Conservation (phyloP, 2,888 invertebrate species). For the Drosophila hamatofila region DNA sequence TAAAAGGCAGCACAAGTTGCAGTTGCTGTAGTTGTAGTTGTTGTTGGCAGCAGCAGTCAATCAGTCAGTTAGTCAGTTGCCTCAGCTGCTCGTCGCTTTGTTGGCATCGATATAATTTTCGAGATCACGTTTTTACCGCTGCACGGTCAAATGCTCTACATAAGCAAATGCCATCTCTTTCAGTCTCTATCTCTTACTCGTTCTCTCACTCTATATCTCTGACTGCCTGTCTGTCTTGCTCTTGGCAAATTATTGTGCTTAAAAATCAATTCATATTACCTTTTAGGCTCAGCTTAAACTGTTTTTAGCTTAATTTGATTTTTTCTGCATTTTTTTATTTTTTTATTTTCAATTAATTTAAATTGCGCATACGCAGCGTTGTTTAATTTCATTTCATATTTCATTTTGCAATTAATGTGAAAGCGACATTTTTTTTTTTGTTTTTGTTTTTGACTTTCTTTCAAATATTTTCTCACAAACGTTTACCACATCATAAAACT, state of each 20-base stretch:
- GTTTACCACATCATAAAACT: conserved; percentile 78
- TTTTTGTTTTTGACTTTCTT: conserved; percentile 65
- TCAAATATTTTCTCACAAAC: conserved; percentile 63
- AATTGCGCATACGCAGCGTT: conserved; percentile 58
- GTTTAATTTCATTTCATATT: conserved; percentile 44
- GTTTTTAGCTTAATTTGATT: neutral
- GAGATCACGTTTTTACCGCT: conserved; percentile 81
- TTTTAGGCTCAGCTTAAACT: conserved; percentile 39
- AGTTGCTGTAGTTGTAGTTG: conserved; percentile 6
- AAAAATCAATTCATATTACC: conserved; percentile 66
- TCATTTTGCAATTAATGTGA: conserved; percentile 72
- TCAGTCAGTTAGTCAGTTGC: conserved; percentile 36
- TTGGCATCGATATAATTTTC: conserved; percentile 74
- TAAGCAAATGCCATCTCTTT: conserved; percentile 30
- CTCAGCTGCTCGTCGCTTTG: conserved; percentile 51
- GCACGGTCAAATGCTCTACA: conserved; percentile 71
- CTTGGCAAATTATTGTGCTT: conserved; percentile 49
- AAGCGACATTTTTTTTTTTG: conserved; percentile 63
- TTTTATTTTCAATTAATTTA: conserved; percentile 64
- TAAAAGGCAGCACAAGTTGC: conserved; percentile 21
- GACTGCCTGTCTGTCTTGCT: conserved; percentile 7
- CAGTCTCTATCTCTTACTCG: neutral
- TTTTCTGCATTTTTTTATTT: conserved; percentile 14
- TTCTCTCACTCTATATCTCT: neutral
- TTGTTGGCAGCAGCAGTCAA: conserved; percentile 22